phyloP scores from a whole-genome alignment of 2,113 vertebrate genomes.

The Amphiprion percula region DNA sequence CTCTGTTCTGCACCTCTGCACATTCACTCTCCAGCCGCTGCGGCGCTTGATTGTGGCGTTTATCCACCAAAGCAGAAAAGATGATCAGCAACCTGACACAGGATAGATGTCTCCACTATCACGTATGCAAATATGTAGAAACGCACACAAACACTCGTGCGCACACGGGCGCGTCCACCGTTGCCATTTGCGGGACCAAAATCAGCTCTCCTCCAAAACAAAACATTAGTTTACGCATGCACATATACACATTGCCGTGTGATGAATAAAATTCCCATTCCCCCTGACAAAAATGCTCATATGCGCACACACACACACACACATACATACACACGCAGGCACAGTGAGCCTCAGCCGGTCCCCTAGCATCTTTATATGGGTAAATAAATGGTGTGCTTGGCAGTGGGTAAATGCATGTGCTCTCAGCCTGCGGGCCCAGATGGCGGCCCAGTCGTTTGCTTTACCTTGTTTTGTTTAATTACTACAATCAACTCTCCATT shows the following conservation, averaged over 20 bases:
- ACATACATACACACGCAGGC: slow-evolving; percentile 33
- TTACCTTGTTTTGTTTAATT: slow-evolving; percentile 99
- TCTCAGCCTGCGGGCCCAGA: slow-evolving; percentile 94
- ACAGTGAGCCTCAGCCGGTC: slow-evolving; percentile 73
- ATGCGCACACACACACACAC: slow-evolving; percentile 6
- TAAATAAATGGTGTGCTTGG: slow-evolving; percentile 94
- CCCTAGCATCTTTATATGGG: slow-evolving; percentile 89
- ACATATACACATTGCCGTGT: slow-evolving; percentile 19
- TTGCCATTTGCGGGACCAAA: slow-evolving; percentile 12
- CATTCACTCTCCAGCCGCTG: slow-evolving; percentile 48
- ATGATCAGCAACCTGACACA: slow-evolving; percentile 62
- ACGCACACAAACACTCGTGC: neutral
- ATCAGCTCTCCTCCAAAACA: slow-evolving; percentile 33
- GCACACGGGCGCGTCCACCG: neutral
- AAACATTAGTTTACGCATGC: slow-evolving; percentile 45
- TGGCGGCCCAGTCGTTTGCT: slow-evolving; percentile 98
- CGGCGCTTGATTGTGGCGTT: slow-evolving; percentile 65
- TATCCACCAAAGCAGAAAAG: slow-evolving; percentile 68
- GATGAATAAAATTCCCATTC: slow-evolving; percentile 41
- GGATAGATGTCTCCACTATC: slow-evolving; percentile 54
- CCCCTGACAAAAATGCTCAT: slow-evolving; percentile 34
- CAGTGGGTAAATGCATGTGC: slow-evolving; percentile 91
- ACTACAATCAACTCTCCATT: slow-evolving; percentile 99
- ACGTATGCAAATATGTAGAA: slow-evolving; percentile 61
- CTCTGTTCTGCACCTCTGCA: slow-evolving; percentile 62